Conservation (phyloP, 2,888 invertebrate genomes). For the Tubulanus polymorphus region DNA sequence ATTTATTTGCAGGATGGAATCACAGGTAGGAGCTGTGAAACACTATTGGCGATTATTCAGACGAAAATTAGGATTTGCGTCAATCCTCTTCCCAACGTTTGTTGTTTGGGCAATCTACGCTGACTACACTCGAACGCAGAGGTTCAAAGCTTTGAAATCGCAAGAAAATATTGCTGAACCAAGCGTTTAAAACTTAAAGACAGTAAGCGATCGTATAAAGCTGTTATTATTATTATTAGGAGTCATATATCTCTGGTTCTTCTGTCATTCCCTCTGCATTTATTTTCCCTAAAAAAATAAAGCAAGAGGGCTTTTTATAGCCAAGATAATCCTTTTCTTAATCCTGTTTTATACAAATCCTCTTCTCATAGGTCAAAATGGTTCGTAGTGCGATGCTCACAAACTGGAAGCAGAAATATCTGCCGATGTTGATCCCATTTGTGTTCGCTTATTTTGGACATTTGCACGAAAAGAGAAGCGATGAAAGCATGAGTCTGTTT, state of each 20-base stretch:
- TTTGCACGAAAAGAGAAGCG: slow-evolving; percentile 67
- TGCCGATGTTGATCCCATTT: slow-evolving; percentile 20
- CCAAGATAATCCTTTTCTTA: too few species aligned
- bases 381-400: slow-evolving; percentile 35
- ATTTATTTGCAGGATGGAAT: too few species aligned
- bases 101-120: slow-evolving; percentile 10
- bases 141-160: slow-evolving; percentile 10
- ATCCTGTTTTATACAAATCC: too few species aligned
- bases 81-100: slow-evolving; percentile 13
- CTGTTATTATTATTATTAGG: not conserved
- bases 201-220: not conserved
- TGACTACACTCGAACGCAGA: slow-evolving; percentile 16
- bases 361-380: too few species aligned
- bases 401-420: slow-evolving; percentile 46
- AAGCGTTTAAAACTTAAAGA: not conserved
- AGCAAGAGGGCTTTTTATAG: too few species aligned
- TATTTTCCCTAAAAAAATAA: too few species aligned
- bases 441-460: slow-evolving; percentile 16
- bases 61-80: slow-evolving; percentile 16
- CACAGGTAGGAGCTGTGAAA: too few species aligned
- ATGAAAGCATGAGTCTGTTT: slow-evolving; percentile 67
- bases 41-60: slow-evolving; percentile 2
- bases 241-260: too few species aligned
- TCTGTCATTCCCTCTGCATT: too few species aligned
- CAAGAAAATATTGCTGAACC: not conserved